These are phyloP conservation scores for Dipodomys spectabilis DNA, from an alignment of 2,113 vertebrate species.

Conservation along the genomic window DNA sequence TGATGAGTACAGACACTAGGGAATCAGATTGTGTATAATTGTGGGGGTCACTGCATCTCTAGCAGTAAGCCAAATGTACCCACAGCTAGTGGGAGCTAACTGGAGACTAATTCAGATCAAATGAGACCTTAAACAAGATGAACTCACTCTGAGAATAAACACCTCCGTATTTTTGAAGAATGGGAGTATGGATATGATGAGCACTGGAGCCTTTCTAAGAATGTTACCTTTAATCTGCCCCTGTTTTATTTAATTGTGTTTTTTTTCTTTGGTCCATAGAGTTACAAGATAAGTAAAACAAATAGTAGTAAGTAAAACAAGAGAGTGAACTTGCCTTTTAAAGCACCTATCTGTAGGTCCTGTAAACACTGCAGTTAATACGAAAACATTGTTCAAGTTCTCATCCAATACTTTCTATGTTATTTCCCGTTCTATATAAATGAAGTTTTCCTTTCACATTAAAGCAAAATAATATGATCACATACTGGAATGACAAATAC, in stretches of 20 bases:
- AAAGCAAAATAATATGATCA: not conserved
- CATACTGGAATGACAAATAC: not conserved
- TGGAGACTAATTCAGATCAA: not conserved
- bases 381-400: not conserved
- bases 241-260: not conserved
- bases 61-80: not conserved
- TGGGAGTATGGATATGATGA: not conserved
- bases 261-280: not conserved
- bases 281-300: not conserved
- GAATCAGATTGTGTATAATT: conserved; percentile 15
- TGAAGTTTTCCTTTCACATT: not conserved
- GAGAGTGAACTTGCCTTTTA: not conserved
- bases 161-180: not conserved
- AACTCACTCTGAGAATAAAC: not conserved
- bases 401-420: not conserved
- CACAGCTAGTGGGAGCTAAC: not conserved
- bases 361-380: conserved; percentile 9
- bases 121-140: not conserved
- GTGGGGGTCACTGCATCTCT: not conserved
- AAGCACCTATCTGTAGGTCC: not conserved
- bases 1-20: not conserved
- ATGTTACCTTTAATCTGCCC: not conserved
- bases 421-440: not conserved
- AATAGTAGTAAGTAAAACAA: not conserved
- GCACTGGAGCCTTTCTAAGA: not conserved